phyloP scores from a whole-genome alignment of 2,797 vertebrate genomes.

The Anomalospiza imberbis region DNA sequence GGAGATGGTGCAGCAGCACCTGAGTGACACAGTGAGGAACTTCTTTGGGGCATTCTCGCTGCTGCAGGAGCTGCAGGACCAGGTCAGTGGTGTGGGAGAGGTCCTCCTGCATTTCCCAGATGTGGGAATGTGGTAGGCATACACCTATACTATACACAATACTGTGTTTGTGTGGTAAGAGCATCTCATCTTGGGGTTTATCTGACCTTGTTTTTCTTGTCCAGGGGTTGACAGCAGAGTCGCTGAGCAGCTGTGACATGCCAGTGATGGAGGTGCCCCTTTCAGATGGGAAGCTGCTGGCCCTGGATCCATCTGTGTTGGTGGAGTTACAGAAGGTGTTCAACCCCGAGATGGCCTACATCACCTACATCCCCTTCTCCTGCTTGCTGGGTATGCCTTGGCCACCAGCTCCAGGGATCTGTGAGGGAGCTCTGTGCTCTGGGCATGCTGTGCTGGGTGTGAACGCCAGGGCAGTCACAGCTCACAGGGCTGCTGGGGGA shows the following conservation, averaged over 20 bases:
- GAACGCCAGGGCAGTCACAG: neutral
- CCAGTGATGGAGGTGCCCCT: slow-evolving; percentile 79
- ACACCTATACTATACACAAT: too few species aligned
- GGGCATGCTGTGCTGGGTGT: accelerated
- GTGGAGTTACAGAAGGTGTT: slow-evolving; percentile 93
- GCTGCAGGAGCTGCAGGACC: slow-evolving; percentile 81
- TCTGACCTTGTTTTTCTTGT: neutral
- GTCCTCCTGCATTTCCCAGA: neutral
- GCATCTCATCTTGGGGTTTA: neutral
- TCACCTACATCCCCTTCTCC: slow-evolving; percentile 93
- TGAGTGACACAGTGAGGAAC: slow-evolving; percentile 85
- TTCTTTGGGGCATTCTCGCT: slow-evolving; percentile 92
- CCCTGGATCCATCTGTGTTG: slow-evolving; percentile 81
- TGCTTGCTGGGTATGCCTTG: slow-evolving; percentile 87
- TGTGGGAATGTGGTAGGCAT: neutral
- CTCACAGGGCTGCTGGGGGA: neutral
- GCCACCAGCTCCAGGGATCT: neutral
- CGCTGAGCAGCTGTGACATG: slow-evolving; percentile 73
- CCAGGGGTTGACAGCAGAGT: slow-evolving; percentile 60
- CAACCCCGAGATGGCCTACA: slow-evolving; percentile 93
- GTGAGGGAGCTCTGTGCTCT: neutral
- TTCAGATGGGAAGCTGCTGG: slow-evolving; percentile 71
- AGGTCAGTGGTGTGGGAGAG: slow-evolving; percentile 73
- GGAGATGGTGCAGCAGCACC: slow-evolving; percentile 97
- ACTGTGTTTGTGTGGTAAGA: neutral